These are phyloP conservation scores for Euphonia xanthogaster DNA, from an alignment of 2,797 vertebrate species.

Conservation along the genomic window DNA sequence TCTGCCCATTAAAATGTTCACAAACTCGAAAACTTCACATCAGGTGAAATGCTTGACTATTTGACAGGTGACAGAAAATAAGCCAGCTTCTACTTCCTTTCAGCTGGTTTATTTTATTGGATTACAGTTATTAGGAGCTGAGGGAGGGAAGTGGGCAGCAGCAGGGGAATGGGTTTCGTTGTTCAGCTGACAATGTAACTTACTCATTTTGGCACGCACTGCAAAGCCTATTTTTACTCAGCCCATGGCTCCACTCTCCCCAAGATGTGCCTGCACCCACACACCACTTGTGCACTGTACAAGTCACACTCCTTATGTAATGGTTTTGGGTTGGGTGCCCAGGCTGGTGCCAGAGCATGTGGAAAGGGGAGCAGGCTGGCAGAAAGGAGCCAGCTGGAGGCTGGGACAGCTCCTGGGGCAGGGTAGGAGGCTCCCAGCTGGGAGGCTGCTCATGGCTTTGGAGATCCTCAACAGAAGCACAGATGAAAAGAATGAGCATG, in stretches of 20 bases:
- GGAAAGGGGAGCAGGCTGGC: neutral
- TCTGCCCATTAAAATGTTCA: neutral
- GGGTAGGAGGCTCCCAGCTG: rapidly evolving
- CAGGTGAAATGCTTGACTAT: neutral
- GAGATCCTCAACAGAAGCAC: neutral
- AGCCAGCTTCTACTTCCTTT: constrained; percentile 39
- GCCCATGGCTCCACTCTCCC: neutral
- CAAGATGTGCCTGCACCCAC: constrained; percentile 48
- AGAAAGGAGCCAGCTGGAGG: neutral
- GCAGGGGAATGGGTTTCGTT: constrained; percentile 14
- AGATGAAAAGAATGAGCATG: neutral
- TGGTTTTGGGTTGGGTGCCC: neutral
- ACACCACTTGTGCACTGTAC: constrained; percentile 12
- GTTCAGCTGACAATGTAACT: neutral
- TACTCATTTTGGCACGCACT: neutral
- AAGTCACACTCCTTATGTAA: constrained; percentile 39
- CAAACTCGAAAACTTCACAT: neutral
- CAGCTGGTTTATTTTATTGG: neutral
- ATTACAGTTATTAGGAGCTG: constrained; percentile 50
- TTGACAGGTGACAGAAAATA: constrained; percentile 4
- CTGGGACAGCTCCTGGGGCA: neutral
- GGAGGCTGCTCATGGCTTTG: neutral
- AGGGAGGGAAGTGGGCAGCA: constrained; percentile 41
- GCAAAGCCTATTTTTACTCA: constrained; percentile 39
- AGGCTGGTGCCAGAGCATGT: neutral